Evolutionary conservation across 2,113 vertebrate genomes (phyloP).

Genomic region (Colius striatus): DNA sequence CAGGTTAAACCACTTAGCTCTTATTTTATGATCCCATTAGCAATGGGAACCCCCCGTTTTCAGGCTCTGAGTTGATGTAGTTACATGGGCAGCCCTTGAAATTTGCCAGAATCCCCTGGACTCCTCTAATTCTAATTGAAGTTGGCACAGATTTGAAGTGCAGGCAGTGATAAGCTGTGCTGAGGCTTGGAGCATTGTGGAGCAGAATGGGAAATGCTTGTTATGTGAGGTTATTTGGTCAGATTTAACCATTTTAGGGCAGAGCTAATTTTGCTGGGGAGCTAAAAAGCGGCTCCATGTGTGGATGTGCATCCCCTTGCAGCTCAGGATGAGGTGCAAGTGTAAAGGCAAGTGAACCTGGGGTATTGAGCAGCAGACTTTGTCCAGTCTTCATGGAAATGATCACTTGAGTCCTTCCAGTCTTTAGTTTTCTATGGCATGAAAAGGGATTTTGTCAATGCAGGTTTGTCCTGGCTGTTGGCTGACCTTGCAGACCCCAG

Average conservation of each 20-base stretch:
- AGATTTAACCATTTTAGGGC: constrained; percentile 53
- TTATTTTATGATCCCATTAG: constrained; percentile 55
- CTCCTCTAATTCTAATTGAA: constrained; percentile 47
- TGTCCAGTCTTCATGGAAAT: background rate
- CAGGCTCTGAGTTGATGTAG: background rate
- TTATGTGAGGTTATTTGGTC: constrained; percentile 39
- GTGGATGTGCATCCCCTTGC: background rate
- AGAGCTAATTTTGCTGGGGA: background rate
- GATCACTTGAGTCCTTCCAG: background rate
- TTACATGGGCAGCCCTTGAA: constrained; percentile 38
- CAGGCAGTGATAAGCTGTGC: constrained; percentile 45
- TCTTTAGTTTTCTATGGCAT: background rate
- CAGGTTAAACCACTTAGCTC: constrained; percentile 53
- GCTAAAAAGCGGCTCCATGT: fast-evolving
- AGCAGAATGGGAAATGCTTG: constrained; percentile 40
- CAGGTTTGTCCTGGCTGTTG: background rate
- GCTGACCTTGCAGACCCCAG: background rate
- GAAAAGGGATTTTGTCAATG: background rate
- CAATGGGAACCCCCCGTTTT: background rate
- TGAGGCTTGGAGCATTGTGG: background rate
- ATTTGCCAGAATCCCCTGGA: constrained; percentile 61
- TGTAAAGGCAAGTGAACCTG: fast-evolving
- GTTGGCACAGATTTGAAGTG: constrained; percentile 23
- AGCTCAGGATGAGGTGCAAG: background rate
- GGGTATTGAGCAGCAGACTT: background rate